Evolutionary conservation across 2,888 invertebrate genomes (phyloP), one percentile per base, ranked within the genome.

Genomic region (Sesamia inferens): DNA sequence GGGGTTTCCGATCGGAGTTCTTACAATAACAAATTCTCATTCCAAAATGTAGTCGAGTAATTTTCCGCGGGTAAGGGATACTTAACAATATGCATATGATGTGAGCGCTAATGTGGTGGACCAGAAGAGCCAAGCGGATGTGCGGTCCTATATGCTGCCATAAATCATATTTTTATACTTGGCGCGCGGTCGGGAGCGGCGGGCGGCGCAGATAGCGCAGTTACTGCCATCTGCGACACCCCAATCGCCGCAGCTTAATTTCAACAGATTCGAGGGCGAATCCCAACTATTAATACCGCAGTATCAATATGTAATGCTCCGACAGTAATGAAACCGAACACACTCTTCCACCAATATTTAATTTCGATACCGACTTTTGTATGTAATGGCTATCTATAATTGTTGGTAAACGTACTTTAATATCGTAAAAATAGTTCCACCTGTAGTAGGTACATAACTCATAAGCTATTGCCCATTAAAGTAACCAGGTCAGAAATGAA

Each of bases 141-240:
- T 90, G 88, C 88, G 88, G 87, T 89, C 88, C 90, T 91, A 91
- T 89, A 90, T 91, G 82, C 87, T 89, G 81, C 85, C 90, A 92
- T 94, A 94, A 94, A 94, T 95, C 93, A 94, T 93, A 94, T 94
- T 95, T 94, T 94, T 94, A 94, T 92, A 92, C 90, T 93, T 92
- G 91, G 91, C 92, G 89, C 92, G 92, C 92, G 91, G 90, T 92
- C 88, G 86, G 86, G 68, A 42, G 78, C 65, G 74, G 68, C 88
- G 88, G 88, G 86, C 86, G 89, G 88, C 87, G 84, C 84, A 87
- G 90, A 90, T 88, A 90, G 88, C 91, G 94, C 94, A 91, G 94
- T 95, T 95, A 94, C 90, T 86, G 85, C 93, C 95, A 96, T 95
- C 95, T 96, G 96, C 87, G 95, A 90, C 95, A 93, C 93, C 94